phyloP scores from a whole-genome alignment of 1,140 invertebrate genomes.

The Leptestheria dahalacensis region DNA sequence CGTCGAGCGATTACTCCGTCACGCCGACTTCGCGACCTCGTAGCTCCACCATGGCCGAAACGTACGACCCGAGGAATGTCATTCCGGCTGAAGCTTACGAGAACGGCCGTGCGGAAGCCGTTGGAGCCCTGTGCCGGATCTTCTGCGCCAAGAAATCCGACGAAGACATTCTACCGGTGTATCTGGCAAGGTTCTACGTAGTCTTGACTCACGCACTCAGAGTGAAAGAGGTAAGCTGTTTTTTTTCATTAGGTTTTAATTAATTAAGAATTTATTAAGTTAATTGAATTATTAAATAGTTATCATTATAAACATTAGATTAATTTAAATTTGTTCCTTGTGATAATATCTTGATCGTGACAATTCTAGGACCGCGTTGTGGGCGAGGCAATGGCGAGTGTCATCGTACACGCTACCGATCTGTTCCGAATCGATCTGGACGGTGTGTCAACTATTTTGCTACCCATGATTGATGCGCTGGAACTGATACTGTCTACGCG shows the following conservation, averaged over 20 bases:
- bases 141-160: constrained; percentile 92
- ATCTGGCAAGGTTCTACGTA: constrained; percentile 87
- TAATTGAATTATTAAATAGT: not conserved
- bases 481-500: constrained; percentile 72
- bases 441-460: constrained; percentile 79
- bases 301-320: not conserved
- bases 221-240: constrained; percentile 40
- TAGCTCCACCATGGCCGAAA: not conserved
- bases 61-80: constrained; percentile 8
- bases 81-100: constrained; percentile 31
- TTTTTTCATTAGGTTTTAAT: no score
- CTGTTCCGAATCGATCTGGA: constrained; percentile 79
- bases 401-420: constrained; percentile 63
- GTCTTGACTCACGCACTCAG: constrained; percentile 75
- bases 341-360: constrained; percentile 4
- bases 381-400: constrained; percentile 55
- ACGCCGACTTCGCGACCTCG: not conserved
- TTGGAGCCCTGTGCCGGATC: constrained; percentile 85
- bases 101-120: constrained; percentile 80
- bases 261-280: no score
- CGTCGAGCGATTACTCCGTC: not conserved
- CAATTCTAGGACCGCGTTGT: constrained; percentile 15
- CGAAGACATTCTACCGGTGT: constrained; percentile 85
- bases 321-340: constrained; percentile 1
- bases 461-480: constrained; percentile 71